These are phyloP conservation scores for Platichthys flesus DNA, from an alignment of 2,113 vertebrate genomes.

Conservation along the genomic window DNA sequence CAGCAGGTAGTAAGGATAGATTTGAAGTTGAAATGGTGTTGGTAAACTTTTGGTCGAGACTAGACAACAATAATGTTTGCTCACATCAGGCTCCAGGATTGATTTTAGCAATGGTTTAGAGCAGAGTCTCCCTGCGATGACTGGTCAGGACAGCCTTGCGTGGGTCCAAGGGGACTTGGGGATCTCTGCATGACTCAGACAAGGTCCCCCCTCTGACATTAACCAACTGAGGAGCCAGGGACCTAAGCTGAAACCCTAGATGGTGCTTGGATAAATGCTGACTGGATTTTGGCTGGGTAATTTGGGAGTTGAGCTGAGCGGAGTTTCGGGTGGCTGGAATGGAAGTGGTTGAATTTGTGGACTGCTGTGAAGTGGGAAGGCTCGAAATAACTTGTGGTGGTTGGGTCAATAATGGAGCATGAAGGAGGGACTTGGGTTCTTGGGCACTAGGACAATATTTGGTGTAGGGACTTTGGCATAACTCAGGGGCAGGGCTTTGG, in stretches of 20 bases:
- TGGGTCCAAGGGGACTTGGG: constrained; percentile 50
- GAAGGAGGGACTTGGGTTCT: constrained; percentile 60
- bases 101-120: constrained; percentile 60
- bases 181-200: constrained; percentile 44
- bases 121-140: constrained; percentile 78
- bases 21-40: not conserved
- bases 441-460: constrained; percentile 15
- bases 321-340: constrained; percentile 9
- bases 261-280: constrained; percentile 19
- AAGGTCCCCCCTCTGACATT: constrained; percentile 28
- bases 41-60: constrained; percentile 22
- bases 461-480: constrained; percentile 10
- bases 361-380: constrained; percentile 10
- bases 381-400: constrained; percentile 32
- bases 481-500: constrained; percentile 41
- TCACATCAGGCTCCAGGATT: constrained; percentile 70
- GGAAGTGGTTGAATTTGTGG: constrained; percentile 8
- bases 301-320: constrained; percentile 11
- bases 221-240: constrained; percentile 5
- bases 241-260: constrained; percentile 19
- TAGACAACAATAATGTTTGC: constrained; percentile 56
- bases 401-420: constrained; percentile 45
- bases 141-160: constrained; percentile 47
- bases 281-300: constrained; percentile 8
- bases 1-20: constrained; percentile 10